Evolutionary conservation across 2,888 invertebrate genomes (phyloP).

Genomic region (Philaethria dido): DNA sequence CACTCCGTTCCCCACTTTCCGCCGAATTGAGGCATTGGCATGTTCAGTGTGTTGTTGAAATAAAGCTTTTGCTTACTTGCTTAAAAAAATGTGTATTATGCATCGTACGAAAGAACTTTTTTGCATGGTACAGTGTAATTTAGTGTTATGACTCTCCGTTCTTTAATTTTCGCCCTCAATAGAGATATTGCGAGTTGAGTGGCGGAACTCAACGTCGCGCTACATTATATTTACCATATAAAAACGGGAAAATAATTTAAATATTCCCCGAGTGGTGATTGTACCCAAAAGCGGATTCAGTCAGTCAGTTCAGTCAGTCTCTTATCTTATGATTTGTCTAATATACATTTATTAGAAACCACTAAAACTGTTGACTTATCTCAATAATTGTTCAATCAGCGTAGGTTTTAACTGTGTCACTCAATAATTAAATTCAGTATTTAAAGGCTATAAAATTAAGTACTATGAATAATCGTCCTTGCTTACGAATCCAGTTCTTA

Average conservation of each 20-base stretch:
- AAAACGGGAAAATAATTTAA: too few relatives aligned
- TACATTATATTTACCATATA: too few relatives aligned
- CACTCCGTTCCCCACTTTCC: background rate
- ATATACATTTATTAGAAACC: background rate
- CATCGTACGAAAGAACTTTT: too few relatives aligned
- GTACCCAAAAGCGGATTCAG: too few relatives aligned
- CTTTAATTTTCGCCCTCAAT: background rate
- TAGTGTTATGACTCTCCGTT: too few relatives aligned
- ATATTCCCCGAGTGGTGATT: too few relatives aligned
- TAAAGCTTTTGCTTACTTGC: too few relatives aligned
- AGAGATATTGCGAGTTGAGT: background rate
- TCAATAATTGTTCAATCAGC: constrained; percentile 31
- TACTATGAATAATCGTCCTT: constrained; percentile 35
- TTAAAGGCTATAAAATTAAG: constrained; percentile 39
- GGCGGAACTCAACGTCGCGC: background rate
- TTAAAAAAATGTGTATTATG: too few relatives aligned
- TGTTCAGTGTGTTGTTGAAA: too few relatives aligned
- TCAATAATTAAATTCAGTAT: constrained; percentile 41
- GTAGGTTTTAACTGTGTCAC: constrained; percentile 41
- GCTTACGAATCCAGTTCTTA: constrained; percentile 21
- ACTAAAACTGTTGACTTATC: constrained; percentile 18
- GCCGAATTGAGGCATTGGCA: too few relatives aligned
- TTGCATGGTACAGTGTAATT: too few relatives aligned
- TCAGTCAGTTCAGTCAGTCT: background rate
- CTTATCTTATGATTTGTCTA: background rate